Percentiles rank a stretch among this genome's conserved stretches.
phyloP scores from a whole-genome alignment of 2,113 vertebrate genomes.

The Thalassarche chlororhynchos region DNA sequence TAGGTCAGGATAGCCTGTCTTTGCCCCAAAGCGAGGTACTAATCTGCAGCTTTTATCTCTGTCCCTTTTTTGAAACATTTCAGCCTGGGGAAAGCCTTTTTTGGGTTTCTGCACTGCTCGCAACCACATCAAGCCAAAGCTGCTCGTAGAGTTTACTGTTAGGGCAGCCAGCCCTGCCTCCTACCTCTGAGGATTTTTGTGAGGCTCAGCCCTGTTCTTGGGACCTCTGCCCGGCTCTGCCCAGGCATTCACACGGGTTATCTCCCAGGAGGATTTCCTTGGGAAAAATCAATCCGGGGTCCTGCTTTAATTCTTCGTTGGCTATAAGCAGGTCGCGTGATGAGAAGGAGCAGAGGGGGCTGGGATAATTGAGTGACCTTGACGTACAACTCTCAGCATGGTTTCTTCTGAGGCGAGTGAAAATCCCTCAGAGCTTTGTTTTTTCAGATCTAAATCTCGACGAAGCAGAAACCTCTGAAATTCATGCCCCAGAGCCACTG shows the following conservation, averaged over 20 bases:
- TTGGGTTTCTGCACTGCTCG: neutral
- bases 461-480: neutral
- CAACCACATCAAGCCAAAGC: neutral
- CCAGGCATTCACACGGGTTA: neutral
- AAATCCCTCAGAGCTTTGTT: slow-evolving; percentile 17
- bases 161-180: neutral
- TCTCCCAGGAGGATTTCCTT: neutral
- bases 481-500: neutral
- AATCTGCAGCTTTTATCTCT: neutral
- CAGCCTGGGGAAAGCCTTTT: neutral
- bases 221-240: neutral
- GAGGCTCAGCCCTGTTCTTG: neutral
- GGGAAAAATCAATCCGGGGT: neutral
- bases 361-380: slow-evolving; percentile 28
- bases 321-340: neutral
- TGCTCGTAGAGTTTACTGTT: neutral
- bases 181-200: neutral
- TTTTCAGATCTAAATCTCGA: slow-evolving; percentile 11
- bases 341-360: neutral
- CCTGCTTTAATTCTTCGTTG: neutral
- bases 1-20: neutral
- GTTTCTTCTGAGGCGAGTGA: neutral
- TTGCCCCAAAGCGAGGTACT: neutral
- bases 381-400: neutral
- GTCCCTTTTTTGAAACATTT: neutral